Conservation (phyloP, 2,888 invertebrate species). For the Drosophila ezoana region DNA sequence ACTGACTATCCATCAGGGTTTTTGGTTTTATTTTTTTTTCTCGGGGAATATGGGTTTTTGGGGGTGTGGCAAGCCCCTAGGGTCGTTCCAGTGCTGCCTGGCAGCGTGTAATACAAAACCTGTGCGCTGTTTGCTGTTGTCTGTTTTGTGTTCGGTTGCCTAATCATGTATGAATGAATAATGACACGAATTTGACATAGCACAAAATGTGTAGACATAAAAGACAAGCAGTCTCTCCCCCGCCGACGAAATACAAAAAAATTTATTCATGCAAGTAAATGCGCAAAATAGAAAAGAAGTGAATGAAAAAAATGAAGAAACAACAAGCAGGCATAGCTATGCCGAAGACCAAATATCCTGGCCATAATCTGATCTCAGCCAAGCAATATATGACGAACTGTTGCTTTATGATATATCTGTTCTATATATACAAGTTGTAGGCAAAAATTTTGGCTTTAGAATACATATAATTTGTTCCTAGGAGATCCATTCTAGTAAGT, state of each 20-base stretch:
- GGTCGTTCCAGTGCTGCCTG: slow-evolving; percentile 27
- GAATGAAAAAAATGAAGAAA: slow-evolving; percentile 23
- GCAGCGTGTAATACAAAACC: slow-evolving; percentile 70
- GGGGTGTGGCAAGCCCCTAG: slow-evolving; percentile 31
- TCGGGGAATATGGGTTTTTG: not conserved
- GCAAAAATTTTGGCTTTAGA: no score
- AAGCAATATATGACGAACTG: no score
- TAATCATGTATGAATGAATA: slow-evolving; percentile 82
- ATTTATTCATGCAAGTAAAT: slow-evolving; percentile 78
- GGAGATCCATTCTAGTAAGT: no score
- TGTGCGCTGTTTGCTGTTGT: slow-evolving; percentile 55
- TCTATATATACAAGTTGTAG: no score
- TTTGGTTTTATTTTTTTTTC: not conserved
- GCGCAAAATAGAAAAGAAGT: slow-evolving; percentile 38
- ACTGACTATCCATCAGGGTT: slow-evolving; percentile 49
- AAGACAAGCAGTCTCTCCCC: slow-evolving; percentile 53
- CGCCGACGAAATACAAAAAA: slow-evolving; percentile 27
- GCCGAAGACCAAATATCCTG: slow-evolving; percentile 9
- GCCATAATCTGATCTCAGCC: not conserved
- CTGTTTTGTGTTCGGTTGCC: slow-evolving; percentile 51
- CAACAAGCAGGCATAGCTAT: slow-evolving; percentile 3
- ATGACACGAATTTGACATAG: slow-evolving; percentile 80
- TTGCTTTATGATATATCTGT: no score
- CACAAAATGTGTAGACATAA: slow-evolving; percentile 64
- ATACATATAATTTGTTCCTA: no score